phyloP scores from a whole-genome alignment of 2,888 invertebrate genomes.

The Dryomyza anilis region DNA sequence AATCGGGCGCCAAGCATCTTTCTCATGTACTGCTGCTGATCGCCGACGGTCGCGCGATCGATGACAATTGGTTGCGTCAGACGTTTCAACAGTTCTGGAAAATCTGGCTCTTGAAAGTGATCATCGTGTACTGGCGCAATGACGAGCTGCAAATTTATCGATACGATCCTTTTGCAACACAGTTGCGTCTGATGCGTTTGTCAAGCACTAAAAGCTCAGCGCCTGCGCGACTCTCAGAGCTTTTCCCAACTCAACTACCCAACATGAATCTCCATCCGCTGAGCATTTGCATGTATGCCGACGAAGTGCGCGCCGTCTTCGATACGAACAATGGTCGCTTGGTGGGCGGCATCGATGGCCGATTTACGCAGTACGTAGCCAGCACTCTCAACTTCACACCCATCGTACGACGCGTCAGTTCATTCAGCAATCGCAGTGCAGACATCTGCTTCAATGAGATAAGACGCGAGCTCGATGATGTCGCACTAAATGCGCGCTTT shows the following conservation, averaged over 20 bases:
- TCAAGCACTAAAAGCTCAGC: not conserved
- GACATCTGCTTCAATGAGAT: constrained; percentile 50
- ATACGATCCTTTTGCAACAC: constrained; percentile 63
- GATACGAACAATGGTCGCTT: constrained; percentile 40
- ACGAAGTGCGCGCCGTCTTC: constrained; percentile 59
- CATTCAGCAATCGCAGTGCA: constrained; percentile 34
- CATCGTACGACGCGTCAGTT: constrained; percentile 42
- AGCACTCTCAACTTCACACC: constrained; percentile 63
- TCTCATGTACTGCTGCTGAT: constrained; percentile 53
- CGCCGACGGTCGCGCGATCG: constrained; percentile 40
- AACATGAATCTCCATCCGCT: constrained; percentile 54
- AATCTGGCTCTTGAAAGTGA: constrained; percentile 63
- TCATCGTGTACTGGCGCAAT: constrained; percentile 48
- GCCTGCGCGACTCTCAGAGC: constrained; percentile 35
- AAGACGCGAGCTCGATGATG: constrained; percentile 54
- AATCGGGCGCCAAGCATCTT: constrained; percentile 53
- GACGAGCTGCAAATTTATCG: constrained; percentile 62
- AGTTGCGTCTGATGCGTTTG: constrained; percentile 55
- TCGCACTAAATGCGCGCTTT: constrained; percentile 65
- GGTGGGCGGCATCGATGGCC: constrained; percentile 59
- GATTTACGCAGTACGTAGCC: constrained; percentile 60
- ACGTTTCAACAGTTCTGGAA: constrained; percentile 65
- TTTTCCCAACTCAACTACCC: constrained; percentile 51
- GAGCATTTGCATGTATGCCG: constrained; percentile 53
- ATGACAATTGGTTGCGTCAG: constrained; percentile 53